Base-by-base conservation (phyloP, 1,140 invertebrate species). In the Pentalonia nigronervosa region DNA sequence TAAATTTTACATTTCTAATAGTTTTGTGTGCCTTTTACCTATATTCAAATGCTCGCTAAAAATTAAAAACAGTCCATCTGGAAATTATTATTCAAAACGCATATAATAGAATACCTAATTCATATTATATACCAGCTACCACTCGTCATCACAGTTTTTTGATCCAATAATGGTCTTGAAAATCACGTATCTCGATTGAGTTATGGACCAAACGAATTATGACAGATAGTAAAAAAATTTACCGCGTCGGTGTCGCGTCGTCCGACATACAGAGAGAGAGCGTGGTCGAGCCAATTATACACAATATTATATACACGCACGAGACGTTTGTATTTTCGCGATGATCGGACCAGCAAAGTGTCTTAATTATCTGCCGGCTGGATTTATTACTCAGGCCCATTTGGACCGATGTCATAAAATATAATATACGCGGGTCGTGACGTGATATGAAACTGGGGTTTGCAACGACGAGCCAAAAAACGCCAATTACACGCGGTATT, bases 301-400 rank as follows among this genome's bases (percentile, higher is more conserved):
- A 7, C 8, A n/a, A 17, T 67, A 67, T 4, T 25, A 53, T 21
- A 41, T 81, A 21, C 36, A 7, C 1, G 14, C 48, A 9, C n/a
- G n/a, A 89, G 47, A 89, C 48, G n/a, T 89, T 53, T 50, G 87
- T 89, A 8, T 89, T 53, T 53, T 53, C 34, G n/a, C 60, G 87
- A 89, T 34, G n/a, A 89, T 21, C 87, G 7, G 47, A 88, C 86
- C 45, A 17, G 60, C 60, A 50, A 56, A 83, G 48, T 83, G 91
- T 92, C 91, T 92, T 92, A 92, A 92, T 92, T 48, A 84, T 92
- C 56, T n/a, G 60, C 90, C n/a, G 76, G 20, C 90, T 17, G n/a
- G 60, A 91, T 91, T 91, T 91, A 91, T 91, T 81, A 20, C 60
- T 47, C 45, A 14, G 20, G 30, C 45, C 17, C 25, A 25, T 91